Conservation (phyloP, 2,888 invertebrate genomes). For the Rhyacophila evoluta region DNA sequence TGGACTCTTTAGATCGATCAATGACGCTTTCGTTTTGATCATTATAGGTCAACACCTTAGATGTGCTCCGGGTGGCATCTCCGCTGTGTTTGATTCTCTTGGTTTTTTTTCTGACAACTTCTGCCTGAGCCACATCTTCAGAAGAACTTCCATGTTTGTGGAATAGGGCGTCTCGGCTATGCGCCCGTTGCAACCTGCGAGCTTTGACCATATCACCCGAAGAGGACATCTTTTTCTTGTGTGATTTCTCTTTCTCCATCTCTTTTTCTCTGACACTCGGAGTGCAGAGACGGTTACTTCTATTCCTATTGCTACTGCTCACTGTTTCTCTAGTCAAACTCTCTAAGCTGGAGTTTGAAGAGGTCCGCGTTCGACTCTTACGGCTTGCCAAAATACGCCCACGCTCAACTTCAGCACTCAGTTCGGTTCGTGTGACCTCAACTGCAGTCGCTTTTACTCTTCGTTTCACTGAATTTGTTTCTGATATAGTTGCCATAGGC, state of each 20-base stretch:
- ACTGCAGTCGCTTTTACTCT: slow-evolving; percentile 49
- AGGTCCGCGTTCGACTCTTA: slow-evolving; percentile 37
- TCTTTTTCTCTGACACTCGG: slow-evolving; percentile 55
- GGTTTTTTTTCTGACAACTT: slow-evolving; percentile 46
- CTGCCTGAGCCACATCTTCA: slow-evolving; percentile 62
- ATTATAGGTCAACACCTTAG: slow-evolving; percentile 43
- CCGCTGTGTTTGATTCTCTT: background rate
- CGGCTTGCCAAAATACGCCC: background rate
- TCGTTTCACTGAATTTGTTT: slow-evolving; percentile 62
- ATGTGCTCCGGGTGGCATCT: slow-evolving; percentile 49
- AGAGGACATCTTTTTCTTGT: slow-evolving; percentile 54
- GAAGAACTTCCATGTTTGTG: slow-evolving; percentile 68
- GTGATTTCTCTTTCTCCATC: slow-evolving; percentile 56
- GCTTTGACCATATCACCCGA: slow-evolving; percentile 60
- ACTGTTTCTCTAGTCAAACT: slow-evolving; percentile 47
- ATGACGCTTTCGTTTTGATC: slow-evolving; percentile 1
- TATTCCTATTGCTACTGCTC: slow-evolving; percentile 36
- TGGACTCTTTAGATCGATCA: slow-evolving; percentile 8
- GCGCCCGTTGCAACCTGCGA: slow-evolving; percentile 65
- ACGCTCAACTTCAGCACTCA: slow-evolving; percentile 29
- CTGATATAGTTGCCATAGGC: slow-evolving; percentile 62
- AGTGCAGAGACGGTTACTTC: slow-evolving; percentile 29
- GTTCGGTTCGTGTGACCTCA: slow-evolving; percentile 52
- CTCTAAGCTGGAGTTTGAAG: slow-evolving; percentile 54
- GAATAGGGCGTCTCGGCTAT: slow-evolving; percentile 65